Evolutionary conservation across 2,888 invertebrate genomes (phyloP), one percentile per base, ranked within the genome.

Genomic region (Monopis laevigella): DNA sequence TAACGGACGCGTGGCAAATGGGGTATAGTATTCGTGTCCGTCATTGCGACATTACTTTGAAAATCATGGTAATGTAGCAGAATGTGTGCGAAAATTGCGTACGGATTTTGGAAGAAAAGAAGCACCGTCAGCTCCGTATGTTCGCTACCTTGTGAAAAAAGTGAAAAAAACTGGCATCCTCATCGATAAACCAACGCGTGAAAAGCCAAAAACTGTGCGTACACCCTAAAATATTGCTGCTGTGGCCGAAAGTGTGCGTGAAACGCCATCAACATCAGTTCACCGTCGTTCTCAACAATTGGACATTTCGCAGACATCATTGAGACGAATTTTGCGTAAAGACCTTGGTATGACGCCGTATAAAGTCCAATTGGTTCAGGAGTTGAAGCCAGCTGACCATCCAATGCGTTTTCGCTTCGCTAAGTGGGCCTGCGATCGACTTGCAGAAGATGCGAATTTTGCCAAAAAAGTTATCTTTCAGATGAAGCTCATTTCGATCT

Each of bases 271-370:
- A 45, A 42, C 41, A 34, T 50, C 48, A 41, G 48, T 42, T 45
- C 47, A 39, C 32, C 36, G 14, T 29, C 36, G 24, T 30, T 16
- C 8, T 28, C 34, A 29, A 45, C 40, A 28, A 41, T 21, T n/a
- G n/a, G n/a, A n/a, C n/a, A 50, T 45, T 44, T 41, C 44, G 28
- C 41, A 39, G 16, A 49, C 50, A 32, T 40, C 44, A 27, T 40
- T 51, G 45, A 45, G 43, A 13, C 30, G 43, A 45, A 51, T 49
- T 49, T 46, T 51, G 47, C 46, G 46, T 41, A 49, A 47, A 45
- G 43, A 47, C 36, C 40, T 48, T 7, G 41, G 40, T 41, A 21
- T 46, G 29, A 39, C 18, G 26, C 35, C 46, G 24, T 48, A 48
- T 44, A 49, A 51, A 43, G 45, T 49, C 30, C 48, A 50, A 44